Evolutionary conservation across 2,113 vertebrate genomes (phyloP), one percentile per base, ranked within the genome.

Genomic region (Axis porcinus): DNA sequence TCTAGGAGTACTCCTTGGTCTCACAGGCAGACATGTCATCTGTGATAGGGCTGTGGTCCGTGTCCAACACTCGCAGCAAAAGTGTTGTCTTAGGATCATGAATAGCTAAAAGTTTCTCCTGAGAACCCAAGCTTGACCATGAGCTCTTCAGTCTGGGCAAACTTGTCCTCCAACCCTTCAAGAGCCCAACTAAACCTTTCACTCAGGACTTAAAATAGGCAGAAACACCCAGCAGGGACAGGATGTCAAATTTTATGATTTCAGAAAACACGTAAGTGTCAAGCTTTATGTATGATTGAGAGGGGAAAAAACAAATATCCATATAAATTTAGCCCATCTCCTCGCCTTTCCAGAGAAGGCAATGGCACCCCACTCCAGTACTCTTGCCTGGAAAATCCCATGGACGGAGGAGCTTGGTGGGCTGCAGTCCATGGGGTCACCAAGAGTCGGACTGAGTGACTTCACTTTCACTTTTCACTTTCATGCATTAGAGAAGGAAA

Each of bases 231-330:
- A 12, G 33, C 33, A 21, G 33, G 28, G n/a, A 7, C n/a, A 83
- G 13, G 14, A 54, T 70, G 60, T 16, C 58, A 45, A 90, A 95
- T 47, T 67, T 70, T 36, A 17, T 67, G 28, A 60, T 74, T 81
- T 79, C 60, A 74, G 88, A 88, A 93, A 95, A 85, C 13, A 91
- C 62, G 13, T 21, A 70, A 33, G 15, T 28, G 52, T 25, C 40
- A 55, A 55, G 47, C 27, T 52, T 76, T 79, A 55, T 81, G 40
- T 43, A 43, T 50, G 40, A 40, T 30, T 23, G 47, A 83, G 19
- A 91, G 11, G 60, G 43, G 21, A 12, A 67, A n/a, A 83, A 30
- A 70, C 17, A 57, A 7, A 23, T 14, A 45, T 45, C 43, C 16
- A 17, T 76, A n/a, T 11, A 25, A 40, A 40, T n/a, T 83, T 21